Conservation (phyloP, 1,140 invertebrate genomes). For the Drosophila parabipectinata region DNA sequence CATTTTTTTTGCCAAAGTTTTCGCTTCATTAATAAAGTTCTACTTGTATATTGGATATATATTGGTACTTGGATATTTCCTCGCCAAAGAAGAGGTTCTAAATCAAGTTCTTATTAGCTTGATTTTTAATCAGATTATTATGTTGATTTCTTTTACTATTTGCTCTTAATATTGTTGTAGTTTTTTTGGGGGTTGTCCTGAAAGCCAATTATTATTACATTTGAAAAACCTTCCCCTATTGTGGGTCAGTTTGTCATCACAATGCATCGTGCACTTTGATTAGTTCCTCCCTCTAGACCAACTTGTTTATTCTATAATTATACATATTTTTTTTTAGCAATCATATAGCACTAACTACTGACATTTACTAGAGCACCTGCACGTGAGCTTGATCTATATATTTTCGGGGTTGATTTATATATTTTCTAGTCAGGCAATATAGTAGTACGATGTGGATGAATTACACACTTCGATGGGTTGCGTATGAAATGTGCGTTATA, state of each 20-base stretch:
- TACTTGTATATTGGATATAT: no score
- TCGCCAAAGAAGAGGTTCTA: background rate
- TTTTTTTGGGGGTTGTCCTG: background rate
- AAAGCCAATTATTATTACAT: slow-evolving; percentile 17
- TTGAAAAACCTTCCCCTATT: slow-evolving; percentile 29
- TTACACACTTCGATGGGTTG: slow-evolving; percentile 43
- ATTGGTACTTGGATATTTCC: no score
- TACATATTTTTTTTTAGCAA: slow-evolving; percentile 31
- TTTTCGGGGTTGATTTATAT: slow-evolving; percentile 14
- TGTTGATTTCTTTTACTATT: background rate
- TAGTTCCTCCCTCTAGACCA: slow-evolving; percentile 8
- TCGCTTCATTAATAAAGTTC: background rate
- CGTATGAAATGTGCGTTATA: slow-evolving; percentile 46
- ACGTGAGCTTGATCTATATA: slow-evolving; percentile 29
- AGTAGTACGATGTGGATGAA: slow-evolving; percentile 15
- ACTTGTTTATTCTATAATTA: slow-evolving; percentile 45
- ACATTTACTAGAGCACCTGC: slow-evolving; percentile 36
- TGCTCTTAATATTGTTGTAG: background rate
- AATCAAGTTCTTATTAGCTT: background rate
- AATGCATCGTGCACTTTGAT: slow-evolving; percentile 52
- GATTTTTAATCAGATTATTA: background rate
- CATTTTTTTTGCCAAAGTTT: slow-evolving; percentile 17
- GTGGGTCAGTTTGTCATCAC: slow-evolving; percentile 27
- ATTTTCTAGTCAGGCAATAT: slow-evolving; percentile 19
- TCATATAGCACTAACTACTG: slow-evolving; percentile 8